A percentile compares a stretch with the other conserved stretches of the same genome.
These are phyloP conservation scores for Bombus haemorrhoidalis DNA, from an alignment of 1,140 invertebrate genomes.

Conservation along the genomic window DNA sequence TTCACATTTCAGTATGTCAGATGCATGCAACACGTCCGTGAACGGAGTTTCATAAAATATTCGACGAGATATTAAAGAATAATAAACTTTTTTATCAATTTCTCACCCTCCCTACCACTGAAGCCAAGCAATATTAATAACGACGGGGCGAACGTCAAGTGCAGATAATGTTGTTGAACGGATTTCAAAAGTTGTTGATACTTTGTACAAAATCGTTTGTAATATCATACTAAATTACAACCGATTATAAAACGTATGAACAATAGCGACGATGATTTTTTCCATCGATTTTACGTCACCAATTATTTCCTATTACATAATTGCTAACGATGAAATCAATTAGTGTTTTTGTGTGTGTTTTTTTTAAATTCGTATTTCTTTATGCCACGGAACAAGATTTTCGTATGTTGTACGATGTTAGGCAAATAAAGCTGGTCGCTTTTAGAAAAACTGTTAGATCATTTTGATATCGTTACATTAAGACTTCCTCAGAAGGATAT, in stretches of 20 bases:
- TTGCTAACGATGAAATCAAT: neutral
- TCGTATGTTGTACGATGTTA: too few relatives aligned
- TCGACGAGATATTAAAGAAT: constrained; percentile 63
- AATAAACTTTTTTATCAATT: constrained; percentile 67
- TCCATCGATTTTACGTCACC: neutral
- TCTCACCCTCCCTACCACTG: constrained; percentile 21
- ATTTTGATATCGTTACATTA: too few relatives aligned
- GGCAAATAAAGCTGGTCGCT: too few relatives aligned
- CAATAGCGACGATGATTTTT: neutral
- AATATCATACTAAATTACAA: neutral
- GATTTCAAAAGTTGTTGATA: constrained; percentile 59
- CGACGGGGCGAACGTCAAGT: constrained; percentile 60
- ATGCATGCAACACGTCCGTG: constrained; percentile 40
- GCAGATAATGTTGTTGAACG: constrained; percentile 54
- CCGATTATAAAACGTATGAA: constrained; percentile 1
- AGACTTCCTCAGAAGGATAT: too few relatives aligned
- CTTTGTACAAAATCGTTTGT: constrained; percentile 18
- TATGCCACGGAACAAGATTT: too few relatives aligned
- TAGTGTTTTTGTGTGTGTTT: neutral
- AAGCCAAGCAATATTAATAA: constrained; percentile 63
- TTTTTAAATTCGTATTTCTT: neutral
- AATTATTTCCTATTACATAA: neutral
- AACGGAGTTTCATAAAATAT: constrained; percentile 57
- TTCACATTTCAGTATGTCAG: constrained; percentile 54
- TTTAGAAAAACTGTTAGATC: too few relatives aligned